Evolutionary conservation across 2,113 vertebrate species (phyloP).

Genomic region (Amphilophus citrinellus): DNA sequence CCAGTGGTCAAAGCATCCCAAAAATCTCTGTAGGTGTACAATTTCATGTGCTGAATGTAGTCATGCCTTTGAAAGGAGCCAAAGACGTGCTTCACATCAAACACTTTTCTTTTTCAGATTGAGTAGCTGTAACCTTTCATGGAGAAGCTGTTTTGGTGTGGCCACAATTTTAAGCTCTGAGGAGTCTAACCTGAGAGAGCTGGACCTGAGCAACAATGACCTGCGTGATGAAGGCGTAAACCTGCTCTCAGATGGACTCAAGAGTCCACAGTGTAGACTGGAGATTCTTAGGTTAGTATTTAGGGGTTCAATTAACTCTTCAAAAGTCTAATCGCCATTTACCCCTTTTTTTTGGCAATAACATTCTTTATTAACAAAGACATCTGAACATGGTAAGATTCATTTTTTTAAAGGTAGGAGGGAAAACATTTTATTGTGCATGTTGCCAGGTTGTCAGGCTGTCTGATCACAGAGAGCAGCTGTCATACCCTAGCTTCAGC

Average conservation of each 20-base stretch:
- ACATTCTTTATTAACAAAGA: neutral
- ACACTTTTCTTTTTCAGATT: constrained; percentile 22
- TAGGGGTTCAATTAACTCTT: too few relatives aligned
- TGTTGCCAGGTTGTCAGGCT: constrained; percentile 42
- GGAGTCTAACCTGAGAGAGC: constrained; percentile 19
- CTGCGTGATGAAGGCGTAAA: constrained; percentile 12
- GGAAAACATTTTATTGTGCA: neutral
- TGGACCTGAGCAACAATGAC: constrained; percentile 43
- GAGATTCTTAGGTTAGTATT: constrained; percentile 37
- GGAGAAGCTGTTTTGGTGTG: constrained; percentile 19
- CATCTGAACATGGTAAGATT: neutral
- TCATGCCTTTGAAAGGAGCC: neutral
- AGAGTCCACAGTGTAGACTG: constrained; percentile 23
- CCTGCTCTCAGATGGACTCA: constrained; percentile 32
- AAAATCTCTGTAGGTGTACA: constrained; percentile 31
- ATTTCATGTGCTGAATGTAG: neutral
- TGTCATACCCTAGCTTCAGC: constrained; percentile 13
- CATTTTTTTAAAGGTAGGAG: neutral
- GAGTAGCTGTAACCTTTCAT: constrained; percentile 28
- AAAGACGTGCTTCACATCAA: neutral
- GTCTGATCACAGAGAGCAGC: constrained; percentile 32
- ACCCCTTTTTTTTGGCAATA: too few relatives aligned
- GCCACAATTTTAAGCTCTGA: constrained; percentile 5
- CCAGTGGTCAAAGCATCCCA: constrained; percentile 43
- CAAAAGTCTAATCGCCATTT: neutral